phyloP scores from a whole-genome alignment of 1,140 invertebrate species.

The Zaprionus camerounensis region DNA sequence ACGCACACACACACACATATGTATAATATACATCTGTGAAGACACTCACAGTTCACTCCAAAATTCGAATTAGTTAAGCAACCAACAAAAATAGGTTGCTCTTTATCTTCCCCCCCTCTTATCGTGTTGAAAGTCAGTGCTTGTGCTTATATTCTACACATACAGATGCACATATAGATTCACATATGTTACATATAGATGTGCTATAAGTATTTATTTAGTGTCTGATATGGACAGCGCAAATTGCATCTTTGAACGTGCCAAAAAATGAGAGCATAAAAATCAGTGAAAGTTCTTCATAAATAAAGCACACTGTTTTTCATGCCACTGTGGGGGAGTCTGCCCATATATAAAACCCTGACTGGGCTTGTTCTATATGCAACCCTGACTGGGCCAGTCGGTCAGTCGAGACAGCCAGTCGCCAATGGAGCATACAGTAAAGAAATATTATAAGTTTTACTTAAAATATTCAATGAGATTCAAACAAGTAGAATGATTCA shows the following conservation, averaged over 20 bases:
- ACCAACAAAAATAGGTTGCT: slow-evolving; percentile 49
- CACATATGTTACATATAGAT: slow-evolving; percentile 11
- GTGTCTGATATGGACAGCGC: not conserved
- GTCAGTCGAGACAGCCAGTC: not conserved
- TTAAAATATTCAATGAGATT: not conserved
- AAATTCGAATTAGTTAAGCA: slow-evolving; percentile 60
- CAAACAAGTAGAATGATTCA: not conserved
- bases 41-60: slow-evolving; percentile 31
- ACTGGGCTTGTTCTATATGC: not conserved
- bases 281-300: slow-evolving; percentile 45
- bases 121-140: slow-evolving; percentile 37
- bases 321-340: not conserved
- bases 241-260: slow-evolving; percentile 51
- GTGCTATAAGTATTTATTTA: slow-evolving; percentile 18
- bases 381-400: slow-evolving; percentile 2
- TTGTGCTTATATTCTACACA: too few relatives aligned
- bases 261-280: slow-evolving; percentile 38
- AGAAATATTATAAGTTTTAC: not conserved
- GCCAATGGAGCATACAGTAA: not conserved
- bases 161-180: not conserved
- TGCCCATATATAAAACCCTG: not conserved
- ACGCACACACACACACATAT: not conserved
- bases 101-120: not conserved
- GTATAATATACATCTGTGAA: not conserved
- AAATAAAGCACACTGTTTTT: slow-evolving; percentile 42